phyloP scores from a whole-genome alignment of 2,113 vertebrate species.

The Nycticorax nycticorax region DNA sequence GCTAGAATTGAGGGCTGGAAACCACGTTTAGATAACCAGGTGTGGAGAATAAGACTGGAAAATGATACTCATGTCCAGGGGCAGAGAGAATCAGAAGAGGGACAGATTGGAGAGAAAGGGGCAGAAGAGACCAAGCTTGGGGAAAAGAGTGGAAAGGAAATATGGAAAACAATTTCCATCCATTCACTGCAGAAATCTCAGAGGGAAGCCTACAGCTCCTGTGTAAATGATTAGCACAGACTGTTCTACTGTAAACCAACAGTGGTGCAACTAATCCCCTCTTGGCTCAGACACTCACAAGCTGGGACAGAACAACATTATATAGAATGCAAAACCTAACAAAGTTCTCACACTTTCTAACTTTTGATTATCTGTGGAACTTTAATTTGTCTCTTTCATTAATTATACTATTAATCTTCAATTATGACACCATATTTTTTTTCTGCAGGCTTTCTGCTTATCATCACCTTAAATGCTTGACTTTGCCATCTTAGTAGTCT shows the following conservation, averaged over 20 bases:
- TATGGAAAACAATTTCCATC: neutral
- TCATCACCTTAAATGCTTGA: neutral
- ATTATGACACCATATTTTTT: neutral
- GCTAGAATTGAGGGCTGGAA: neutral
- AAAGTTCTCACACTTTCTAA: neutral
- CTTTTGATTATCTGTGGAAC: neutral
- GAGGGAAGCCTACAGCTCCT: neutral
- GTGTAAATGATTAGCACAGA: neutral
- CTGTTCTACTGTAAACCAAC: neutral
- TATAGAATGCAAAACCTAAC: neutral
- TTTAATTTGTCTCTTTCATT: neutral
- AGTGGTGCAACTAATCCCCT: neutral
- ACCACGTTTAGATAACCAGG: neutral
- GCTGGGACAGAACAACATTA: neutral
- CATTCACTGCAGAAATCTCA: neutral
- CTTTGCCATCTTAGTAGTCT: neutral
- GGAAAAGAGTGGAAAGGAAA: neutral
- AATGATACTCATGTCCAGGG: neutral
- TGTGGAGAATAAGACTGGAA: neutral
- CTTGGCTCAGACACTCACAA: neutral
- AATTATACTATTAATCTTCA: neutral
- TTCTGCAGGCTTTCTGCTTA: neutral
- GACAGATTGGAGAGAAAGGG: neutral
- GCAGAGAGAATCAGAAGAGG: neutral
- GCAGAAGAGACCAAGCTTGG: neutral